A percentile compares a stretch with the other conserved stretches of the same genome.
Evolutionary conservation across 2,888 invertebrate species (phyloP).

Genomic region (Adineta ricciae): DNA sequence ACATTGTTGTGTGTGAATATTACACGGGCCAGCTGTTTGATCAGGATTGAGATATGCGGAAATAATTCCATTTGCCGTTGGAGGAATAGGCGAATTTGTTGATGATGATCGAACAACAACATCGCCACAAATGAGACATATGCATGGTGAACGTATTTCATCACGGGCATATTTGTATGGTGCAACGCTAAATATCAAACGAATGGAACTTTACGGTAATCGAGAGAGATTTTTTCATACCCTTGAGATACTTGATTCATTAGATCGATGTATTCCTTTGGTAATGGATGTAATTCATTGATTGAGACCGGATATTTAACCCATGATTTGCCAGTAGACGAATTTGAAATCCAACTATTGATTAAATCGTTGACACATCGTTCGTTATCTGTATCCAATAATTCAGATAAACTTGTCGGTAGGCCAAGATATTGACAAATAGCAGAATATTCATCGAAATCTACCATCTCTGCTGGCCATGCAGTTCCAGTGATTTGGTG

Average conservation of each 20-base stretch:
- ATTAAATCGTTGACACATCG: conserved; percentile 38
- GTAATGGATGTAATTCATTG: conserved; percentile 63
- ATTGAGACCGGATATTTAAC: conserved; percentile 46
- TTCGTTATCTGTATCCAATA: conserved; percentile 41
- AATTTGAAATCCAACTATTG: conserved; percentile 34
- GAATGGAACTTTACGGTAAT: no score
- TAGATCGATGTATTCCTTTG: conserved; percentile 85
- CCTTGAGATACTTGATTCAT: conserved; percentile 73
- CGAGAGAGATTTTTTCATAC: neutral
- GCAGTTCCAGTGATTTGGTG: conserved; percentile 69
- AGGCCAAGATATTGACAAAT: conserved; percentile 77
- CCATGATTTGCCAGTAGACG: neutral
- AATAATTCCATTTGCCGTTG: neutral
- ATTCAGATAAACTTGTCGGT: conserved; percentile 51
- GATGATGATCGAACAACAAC: conserved; percentile 17
- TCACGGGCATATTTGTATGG: conserved; percentile 16
- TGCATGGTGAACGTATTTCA: conserved; percentile 11
- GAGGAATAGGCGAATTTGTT: neutral
- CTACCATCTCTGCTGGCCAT: neutral
- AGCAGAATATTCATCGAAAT: conserved; percentile 66
- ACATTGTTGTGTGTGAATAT: conserved; percentile 76
- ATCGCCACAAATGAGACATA: neutral
- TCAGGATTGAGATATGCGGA: conserved; percentile 35
- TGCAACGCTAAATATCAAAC: neutral
- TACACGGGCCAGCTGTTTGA: conserved; percentile 78